Conservation (phyloP, 2,797 vertebrate genomes). For the Tauraco hartlaubi region DNA sequence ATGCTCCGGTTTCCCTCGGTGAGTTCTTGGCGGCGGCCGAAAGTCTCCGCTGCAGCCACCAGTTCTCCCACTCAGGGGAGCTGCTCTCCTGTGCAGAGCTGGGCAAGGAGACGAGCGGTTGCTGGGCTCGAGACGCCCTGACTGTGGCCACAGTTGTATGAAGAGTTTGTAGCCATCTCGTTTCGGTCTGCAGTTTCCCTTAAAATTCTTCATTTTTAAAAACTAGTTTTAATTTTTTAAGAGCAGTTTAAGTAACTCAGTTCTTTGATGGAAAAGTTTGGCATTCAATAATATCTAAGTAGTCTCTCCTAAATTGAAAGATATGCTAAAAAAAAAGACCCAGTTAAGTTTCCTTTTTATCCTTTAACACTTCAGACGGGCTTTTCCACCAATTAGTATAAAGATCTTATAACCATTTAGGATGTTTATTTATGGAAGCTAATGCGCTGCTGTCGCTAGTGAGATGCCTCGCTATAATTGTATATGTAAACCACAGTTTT, state of each 20-base stretch:
- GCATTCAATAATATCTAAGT: rapidly evolving
- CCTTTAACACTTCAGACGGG: rapidly evolving
- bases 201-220: not conserved
- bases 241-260: not conserved
- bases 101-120: not conserved
- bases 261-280: not conserved
- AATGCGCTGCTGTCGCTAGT: not conserved
- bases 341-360: not conserved
- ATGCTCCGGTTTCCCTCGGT: rapidly evolving
- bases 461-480: not conserved
- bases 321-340: not conserved
- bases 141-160: rapidly evolving
- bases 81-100: not conserved
- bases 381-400: not conserved
- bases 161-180: not conserved
- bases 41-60: rapidly evolving
- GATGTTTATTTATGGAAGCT: rapidly evolving
- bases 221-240: not conserved
- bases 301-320: not conserved
- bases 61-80: rapidly evolving
- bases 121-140: rapidly evolving
- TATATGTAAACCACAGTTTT: not conserved
- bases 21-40: too few species aligned
- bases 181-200: not conserved
- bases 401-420: not conserved